A percentile compares a stretch with the other conserved stretches of the same genome.
Conservation (phyloP, 2,888 invertebrate genomes). For the Synergus laeviventris region DNA sequence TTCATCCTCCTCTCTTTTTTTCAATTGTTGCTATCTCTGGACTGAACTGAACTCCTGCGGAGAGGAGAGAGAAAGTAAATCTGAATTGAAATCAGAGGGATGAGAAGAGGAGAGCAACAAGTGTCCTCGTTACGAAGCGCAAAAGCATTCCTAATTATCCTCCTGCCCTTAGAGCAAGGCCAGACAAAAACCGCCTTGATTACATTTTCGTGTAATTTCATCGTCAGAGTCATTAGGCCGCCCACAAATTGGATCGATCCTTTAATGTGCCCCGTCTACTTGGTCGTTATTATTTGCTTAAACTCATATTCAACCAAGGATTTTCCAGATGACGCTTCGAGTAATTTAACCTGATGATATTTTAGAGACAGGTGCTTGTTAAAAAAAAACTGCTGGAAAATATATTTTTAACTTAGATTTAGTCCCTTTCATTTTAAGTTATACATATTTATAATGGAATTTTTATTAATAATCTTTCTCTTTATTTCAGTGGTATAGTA, state of each 20-base stretch:
- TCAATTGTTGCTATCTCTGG: constrained; percentile 48
- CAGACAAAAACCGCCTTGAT: constrained; percentile 74
- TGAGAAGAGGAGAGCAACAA: constrained; percentile 67
- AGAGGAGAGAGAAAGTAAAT: constrained; percentile 52
- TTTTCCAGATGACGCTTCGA: constrained; percentile 30
- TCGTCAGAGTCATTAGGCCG: constrained; percentile 61
- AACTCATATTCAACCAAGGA: constrained; percentile 6
- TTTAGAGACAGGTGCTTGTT: background rate
- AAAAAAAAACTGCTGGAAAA: background rate
- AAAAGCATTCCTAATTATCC: constrained; percentile 75
- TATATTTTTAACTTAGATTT: constrained; percentile 22
- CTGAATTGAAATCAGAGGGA: constrained; percentile 50
- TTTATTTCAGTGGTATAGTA: constrained; percentile 84
- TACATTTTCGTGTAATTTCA: constrained; percentile 74
- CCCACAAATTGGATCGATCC: constrained; percentile 66
- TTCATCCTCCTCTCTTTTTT: constrained; percentile 46
- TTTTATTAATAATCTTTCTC: constrained; percentile 29
- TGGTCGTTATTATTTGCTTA: constrained; percentile 60
- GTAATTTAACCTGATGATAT: constrained; percentile 9
- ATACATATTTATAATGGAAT: background rate
- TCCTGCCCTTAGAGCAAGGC: constrained; percentile 69
- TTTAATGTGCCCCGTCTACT: constrained; percentile 67
- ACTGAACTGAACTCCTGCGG: constrained; percentile 56
- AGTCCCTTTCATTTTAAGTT: background rate
- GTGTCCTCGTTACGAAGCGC: constrained; percentile 74